Conservation (phyloP, 2,797 vertebrate species). For the Todus mexicanus region DNA sequence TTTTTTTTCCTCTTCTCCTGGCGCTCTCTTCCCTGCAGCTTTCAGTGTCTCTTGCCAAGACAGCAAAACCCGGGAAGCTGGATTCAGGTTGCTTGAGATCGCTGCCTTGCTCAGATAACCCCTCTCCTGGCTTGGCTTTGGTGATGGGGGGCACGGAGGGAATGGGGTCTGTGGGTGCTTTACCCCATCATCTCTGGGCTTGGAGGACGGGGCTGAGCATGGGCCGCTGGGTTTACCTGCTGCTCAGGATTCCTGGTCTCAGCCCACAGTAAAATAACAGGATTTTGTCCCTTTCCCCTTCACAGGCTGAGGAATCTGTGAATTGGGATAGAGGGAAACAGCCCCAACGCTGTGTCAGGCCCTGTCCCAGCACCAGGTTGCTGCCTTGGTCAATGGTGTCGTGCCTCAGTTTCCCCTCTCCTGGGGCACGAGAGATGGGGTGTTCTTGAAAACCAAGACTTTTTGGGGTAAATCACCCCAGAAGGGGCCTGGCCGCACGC, state of each 20-base stretch:
- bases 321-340: neutral
- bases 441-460: neutral
- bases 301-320: neutral
- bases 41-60: neutral
- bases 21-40: neutral
- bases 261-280: neutral
- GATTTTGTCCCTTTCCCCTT: neutral
- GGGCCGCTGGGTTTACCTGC: accelerated
- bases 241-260: neutral
- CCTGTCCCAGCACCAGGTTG: neutral
- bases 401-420: neutral
- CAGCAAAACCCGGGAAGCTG: neutral
- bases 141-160: neutral
- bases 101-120: neutral
- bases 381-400: neutral
- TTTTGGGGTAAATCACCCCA: accelerated
- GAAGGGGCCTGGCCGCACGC: neutral
- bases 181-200: no score
- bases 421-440: neutral
- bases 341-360: accelerated
- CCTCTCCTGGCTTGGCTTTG: neutral
- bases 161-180: neutral
- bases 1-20: neutral
- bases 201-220: neutral
- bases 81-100: neutral